Evolutionary conservation across 2,888 invertebrate genomes (phyloP).

Genomic region (Eupithecia subumbrata): DNA sequence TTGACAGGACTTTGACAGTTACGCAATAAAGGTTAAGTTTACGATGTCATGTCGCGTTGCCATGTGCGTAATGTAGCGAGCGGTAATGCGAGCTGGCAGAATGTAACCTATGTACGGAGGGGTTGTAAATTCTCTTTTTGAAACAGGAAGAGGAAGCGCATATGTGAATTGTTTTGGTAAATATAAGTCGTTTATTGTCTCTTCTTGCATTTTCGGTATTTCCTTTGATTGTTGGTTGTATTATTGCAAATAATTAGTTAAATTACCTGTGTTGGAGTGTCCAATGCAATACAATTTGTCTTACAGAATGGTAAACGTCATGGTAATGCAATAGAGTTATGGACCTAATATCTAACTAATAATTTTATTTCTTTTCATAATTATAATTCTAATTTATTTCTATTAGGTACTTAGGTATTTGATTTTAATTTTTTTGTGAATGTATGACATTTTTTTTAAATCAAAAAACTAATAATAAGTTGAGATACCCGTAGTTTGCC

Average conservation of each 20-base stretch:
- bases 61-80: constrained; percentile 23
- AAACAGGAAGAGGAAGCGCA: not conserved
- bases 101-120: constrained; percentile 15
- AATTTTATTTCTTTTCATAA: no score
- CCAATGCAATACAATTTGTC: not conserved
- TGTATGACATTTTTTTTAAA: no score
- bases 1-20: constrained; percentile 34
- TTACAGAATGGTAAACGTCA: not conserved
- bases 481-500: no score
- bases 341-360: no score
- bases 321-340: no score
- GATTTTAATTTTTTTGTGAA: no score
- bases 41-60: constrained; percentile 33
- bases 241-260: not conserved
- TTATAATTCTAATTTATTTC: no score
- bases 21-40: constrained; percentile 46
- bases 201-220: not conserved
- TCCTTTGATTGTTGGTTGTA: not conserved
- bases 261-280: not conserved
- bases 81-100: constrained; percentile 21
- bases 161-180: constrained; percentile 14
- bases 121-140: constrained; percentile 15
- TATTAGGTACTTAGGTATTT: no score
- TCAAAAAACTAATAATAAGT: no score
- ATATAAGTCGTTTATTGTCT: not conserved